Base-by-base conservation (phyloP, 2,888 invertebrate genomes). In the Sylvicola cinctus region DNA sequence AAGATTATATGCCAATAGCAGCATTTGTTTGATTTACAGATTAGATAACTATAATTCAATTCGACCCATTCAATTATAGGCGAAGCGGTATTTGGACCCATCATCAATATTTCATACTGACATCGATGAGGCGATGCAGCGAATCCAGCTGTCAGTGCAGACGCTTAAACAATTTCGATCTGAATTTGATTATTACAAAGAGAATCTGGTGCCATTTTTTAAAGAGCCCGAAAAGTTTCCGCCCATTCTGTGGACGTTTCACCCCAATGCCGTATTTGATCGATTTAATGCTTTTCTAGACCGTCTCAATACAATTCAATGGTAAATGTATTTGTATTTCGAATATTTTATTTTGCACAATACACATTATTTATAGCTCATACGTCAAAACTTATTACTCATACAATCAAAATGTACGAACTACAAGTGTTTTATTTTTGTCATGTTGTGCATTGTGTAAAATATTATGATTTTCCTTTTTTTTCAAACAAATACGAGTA, bases 61-160 rank as follows among this genome's bases (percentile, higher is more conserved):
- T 31, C 12, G 17, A n/a, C 4, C 17, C 34, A 29, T 35, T 30
- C 31, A n/a, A 12, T 30, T 62, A 36, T 47, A 85, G 81, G 87
- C 85, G 0, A 77, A 81, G 48, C 72, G 74, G 46, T 93, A 79
- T 55, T 63, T 93, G 44, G 91, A 91, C 49, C 87, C 91, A 2
- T 72, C 78, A 3, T 84, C 91, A 2, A 69, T 93, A 38, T 93
- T 95, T 51, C 91, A 91, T 52, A 87, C 87, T 43, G 93, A 93
- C 46, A 80, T 90, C 29, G 90, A 90, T 49, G 93, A 93, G 62
- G 84, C 87, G 1, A 74, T 83, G 52, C 79, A 75, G 52, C 70
- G 87, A 40, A 77, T 91, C 10, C 66, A 66, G 41, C 46, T 68
- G 4, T 74, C 73, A n/a, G 66, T 74, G 41, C 62, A 67, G 41